A percentile compares a stretch with the other conserved stretches of the same genome.
Evolutionary conservation across 2,888 invertebrate species (phyloP).

Genomic region (Drosophila hamatofila): DNA sequence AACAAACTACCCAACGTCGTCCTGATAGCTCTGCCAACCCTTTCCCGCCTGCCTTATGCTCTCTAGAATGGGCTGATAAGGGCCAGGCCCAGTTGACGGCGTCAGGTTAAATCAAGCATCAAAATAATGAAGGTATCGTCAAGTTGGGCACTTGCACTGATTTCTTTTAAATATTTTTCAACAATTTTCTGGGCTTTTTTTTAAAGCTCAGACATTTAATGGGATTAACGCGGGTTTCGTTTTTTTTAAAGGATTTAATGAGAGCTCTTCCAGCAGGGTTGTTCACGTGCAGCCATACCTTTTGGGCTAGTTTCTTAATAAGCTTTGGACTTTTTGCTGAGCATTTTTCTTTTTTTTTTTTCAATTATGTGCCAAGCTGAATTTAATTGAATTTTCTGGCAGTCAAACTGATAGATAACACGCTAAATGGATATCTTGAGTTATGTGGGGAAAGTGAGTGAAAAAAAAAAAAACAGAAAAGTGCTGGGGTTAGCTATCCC

Average conservation of each 20-base stretch:
- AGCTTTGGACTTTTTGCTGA: conserved; percentile 20
- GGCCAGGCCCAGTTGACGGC: conserved; percentile 55
- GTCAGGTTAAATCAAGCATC: conserved; percentile 83
- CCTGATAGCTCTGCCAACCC: conserved; percentile 9
- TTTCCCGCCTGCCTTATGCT: conserved; percentile 11
- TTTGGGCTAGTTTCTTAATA: conserved; percentile 50
- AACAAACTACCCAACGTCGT: conserved; percentile 22
- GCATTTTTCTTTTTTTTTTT: conserved; percentile 20
- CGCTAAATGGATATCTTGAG: not conserved
- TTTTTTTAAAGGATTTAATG: conserved; percentile 56
- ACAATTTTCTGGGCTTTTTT: conserved; percentile 61
- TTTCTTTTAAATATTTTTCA: conserved; percentile 74
- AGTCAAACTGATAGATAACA: conserved; percentile 38
- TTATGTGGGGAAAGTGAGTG: not conserved
- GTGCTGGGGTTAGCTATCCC: not conserved
- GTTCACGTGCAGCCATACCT: conserved; percentile 37
- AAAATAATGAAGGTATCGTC: conserved; percentile 80
- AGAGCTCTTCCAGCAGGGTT: conserved; percentile 42
- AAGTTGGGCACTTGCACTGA: conserved; percentile 49
- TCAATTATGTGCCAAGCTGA: conserved; percentile 60
- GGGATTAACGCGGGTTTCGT: conserved; percentile 62
- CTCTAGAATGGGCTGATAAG: conserved; percentile 70
- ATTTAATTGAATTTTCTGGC: conserved; percentile 64
- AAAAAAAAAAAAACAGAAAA: not conserved
- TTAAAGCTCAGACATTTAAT: conserved; percentile 63